Evolutionary conservation across 2,888 invertebrate species (phyloP).

Genomic region (Micropterix aruncella): DNA sequence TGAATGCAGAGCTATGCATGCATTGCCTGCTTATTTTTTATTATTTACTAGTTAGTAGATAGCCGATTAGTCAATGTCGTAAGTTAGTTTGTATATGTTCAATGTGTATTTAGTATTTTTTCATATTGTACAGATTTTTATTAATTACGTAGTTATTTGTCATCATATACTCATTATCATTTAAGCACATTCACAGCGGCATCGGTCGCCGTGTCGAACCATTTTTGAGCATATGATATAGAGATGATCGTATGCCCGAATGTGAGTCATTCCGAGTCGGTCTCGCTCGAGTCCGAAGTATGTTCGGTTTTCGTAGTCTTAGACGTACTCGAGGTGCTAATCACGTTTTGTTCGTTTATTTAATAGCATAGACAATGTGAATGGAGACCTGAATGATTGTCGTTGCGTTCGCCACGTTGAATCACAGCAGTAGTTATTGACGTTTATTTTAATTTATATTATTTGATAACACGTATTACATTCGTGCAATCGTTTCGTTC

Average conservation of each 20-base stretch:
- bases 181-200: conserved; percentile 26
- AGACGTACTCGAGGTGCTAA: neutral
- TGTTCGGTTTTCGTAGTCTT: neutral
- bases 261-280: conserved; percentile 24
- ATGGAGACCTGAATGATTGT: conserved; percentile 9
- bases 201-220: neutral
- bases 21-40: conserved; percentile 58
- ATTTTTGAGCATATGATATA: neutral
- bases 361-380: conserved; percentile 8
- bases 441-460: conserved; percentile 10
- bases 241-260: neutral
- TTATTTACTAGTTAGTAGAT: conserved; percentile 22
- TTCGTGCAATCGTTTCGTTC: neutral
- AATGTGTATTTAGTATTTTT: conserved; percentile 24
- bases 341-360: conserved; percentile 1
- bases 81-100: conserved; percentile 3
- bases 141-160: conserved; percentile 28
- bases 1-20: conserved; percentile 48
- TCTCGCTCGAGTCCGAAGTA: neutral
- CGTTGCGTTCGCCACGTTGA: conserved; percentile 7
- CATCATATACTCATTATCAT: conserved; percentile 15
- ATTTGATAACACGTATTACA: conserved; percentile 7
- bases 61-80: conserved; percentile 19
- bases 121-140: neutral
- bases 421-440: conserved; percentile 9